These are phyloP conservation scores for Meteorus sp. DNA, from an alignment of 1,140 invertebrate genomes.

Conservation along the genomic window DNA sequence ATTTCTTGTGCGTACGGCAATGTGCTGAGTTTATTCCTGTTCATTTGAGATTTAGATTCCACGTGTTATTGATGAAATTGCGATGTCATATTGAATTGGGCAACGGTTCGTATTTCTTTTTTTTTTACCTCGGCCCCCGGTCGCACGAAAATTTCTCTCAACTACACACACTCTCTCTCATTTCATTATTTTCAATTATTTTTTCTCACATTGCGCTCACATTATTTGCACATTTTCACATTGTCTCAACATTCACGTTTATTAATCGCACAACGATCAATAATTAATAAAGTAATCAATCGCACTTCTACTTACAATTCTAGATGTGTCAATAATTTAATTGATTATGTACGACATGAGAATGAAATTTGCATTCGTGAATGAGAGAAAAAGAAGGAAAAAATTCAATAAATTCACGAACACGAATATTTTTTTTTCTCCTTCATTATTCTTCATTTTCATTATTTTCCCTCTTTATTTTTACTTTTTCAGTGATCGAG, in stretches of 20 bases:
- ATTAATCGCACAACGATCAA: neutral
- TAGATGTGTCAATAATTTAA: constrained; percentile 27
- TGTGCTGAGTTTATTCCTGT: neutral
- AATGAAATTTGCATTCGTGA: constrained; percentile 10
- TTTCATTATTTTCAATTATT: too few relatives aligned
- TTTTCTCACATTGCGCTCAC: constrained; percentile 1
- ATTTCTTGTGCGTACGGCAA: constrained; percentile 12
- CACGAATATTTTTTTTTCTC: constrained; percentile 15
- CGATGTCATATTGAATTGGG: neutral
- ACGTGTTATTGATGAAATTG: constrained; percentile 32
- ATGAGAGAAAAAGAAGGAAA: neutral
- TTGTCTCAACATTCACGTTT: neutral
- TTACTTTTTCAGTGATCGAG: constrained; percentile 10
- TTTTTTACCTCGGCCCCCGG: constrained; percentile 21
- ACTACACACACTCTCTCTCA: constrained; percentile 3
- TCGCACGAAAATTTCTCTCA: constrained; percentile 19
- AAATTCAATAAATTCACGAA: neutral
- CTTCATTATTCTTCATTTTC: too few relatives aligned
- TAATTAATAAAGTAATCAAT: constrained; percentile 45
- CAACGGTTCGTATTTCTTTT: neutral
- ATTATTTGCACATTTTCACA: constrained; percentile 6
- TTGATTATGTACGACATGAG: constrained; percentile 17
- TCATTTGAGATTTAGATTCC: constrained; percentile 24
- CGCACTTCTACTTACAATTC: constrained; percentile 27
- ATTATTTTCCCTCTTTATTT: too few relatives aligned